These are phyloP conservation scores for Uropetala carovei DNA, from an alignment of 2,888 invertebrate genomes.

Conservation along the genomic window DNA sequence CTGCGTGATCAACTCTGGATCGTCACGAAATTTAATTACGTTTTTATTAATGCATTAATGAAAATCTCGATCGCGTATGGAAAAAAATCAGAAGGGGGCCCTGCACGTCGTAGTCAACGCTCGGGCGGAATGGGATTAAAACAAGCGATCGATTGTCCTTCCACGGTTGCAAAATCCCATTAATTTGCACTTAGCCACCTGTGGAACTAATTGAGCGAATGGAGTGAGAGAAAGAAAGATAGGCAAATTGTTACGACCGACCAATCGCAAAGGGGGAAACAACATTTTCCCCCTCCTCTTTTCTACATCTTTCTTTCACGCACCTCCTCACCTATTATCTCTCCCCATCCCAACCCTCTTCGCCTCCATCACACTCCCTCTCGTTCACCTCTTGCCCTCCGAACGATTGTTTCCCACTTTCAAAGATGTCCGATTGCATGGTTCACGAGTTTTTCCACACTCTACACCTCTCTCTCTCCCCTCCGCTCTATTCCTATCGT, in stretches of 20 bases:
- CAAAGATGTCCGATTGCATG: conserved; percentile 9
- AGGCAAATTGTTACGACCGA: conserved; percentile 30
- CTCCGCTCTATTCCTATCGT: too few relatives aligned
- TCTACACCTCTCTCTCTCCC: background rate
- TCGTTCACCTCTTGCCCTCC: background rate
- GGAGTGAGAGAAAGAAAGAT: background rate
- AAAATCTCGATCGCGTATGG: background rate
- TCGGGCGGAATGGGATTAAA: background rate
- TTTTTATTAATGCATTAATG: conserved; percentile 8
- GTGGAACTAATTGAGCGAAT: conserved; percentile 58
- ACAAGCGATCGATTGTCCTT: background rate
- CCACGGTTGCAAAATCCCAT: conserved; percentile 53
- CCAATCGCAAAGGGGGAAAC: conserved; percentile 15
- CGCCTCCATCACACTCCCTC: background rate
- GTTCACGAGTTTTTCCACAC: background rate
- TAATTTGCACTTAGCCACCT: conserved; percentile 63
- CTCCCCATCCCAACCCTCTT: background rate
- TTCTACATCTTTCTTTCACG: background rate
- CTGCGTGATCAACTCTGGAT: background rate
- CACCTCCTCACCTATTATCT: too few relatives aligned
- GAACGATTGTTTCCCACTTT: background rate
- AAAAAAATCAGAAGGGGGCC: background rate
- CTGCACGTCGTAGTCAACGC: background rate
- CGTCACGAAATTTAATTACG: background rate
- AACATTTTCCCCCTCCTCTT: background rate